A percentile compares a stretch with the other conserved stretches of the same genome.
phyloP scores from a whole-genome alignment of 2,888 invertebrate genomes.

The Ormyrus thymus region DNA sequence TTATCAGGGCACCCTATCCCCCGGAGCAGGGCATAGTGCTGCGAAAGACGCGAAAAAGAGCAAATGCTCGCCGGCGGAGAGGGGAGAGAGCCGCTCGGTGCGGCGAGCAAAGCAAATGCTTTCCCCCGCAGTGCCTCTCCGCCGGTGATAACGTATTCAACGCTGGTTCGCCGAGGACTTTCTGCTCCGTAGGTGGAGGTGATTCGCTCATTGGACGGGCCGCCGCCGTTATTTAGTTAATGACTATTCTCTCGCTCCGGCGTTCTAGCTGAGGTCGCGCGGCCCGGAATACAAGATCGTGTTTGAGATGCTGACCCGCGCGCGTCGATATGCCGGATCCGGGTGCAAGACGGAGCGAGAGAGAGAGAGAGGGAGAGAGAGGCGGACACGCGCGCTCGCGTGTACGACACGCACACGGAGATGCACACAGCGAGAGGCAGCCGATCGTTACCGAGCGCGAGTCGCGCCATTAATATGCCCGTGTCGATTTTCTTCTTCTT shows the following conservation, averaged over 20 bases:
- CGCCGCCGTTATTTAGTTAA: conserved; percentile 73
- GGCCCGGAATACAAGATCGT: conserved; percentile 73
- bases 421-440: conserved; percentile 14
- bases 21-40: background rate
- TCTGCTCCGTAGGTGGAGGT: conserved; percentile 53
- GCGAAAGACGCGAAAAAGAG: background rate
- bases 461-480: conserved; percentile 56
- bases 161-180: conserved; percentile 63
- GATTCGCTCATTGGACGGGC: conserved; percentile 61
- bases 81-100: conserved; percentile 8
- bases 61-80: background rate
- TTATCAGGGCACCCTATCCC: conserved; percentile 46
- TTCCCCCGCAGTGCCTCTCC: conserved; percentile 48
- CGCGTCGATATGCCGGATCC: conserved; percentile 64
- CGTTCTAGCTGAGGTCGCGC: conserved; percentile 64
- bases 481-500: conserved; percentile 54
- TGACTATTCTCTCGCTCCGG: conserved; percentile 73
- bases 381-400: conserved; percentile 54
- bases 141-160: conserved; percentile 68
- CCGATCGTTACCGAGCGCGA: conserved; percentile 36
- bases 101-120: conserved; percentile 45
- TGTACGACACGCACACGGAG: conserved; percentile 59
- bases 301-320: conserved; percentile 72
- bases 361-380: conserved; percentile 40
- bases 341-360: conserved; percentile 58